A percentile compares a stretch with the other conserved stretches of the same genome.
phyloP scores from a whole-genome alignment of 2,888 invertebrate genomes.

The Germaria angustata region DNA sequence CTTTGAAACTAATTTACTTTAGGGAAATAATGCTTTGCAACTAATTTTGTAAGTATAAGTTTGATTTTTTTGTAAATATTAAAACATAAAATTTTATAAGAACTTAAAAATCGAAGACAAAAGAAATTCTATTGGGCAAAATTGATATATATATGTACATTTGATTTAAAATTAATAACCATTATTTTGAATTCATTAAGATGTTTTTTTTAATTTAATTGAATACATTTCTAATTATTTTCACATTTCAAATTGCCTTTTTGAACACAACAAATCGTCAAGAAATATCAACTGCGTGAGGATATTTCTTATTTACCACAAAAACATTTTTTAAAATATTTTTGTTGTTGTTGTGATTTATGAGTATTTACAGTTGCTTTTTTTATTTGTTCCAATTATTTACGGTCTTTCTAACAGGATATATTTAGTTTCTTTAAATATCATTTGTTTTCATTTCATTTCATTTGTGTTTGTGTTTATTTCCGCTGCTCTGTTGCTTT shows the following conservation, averaged over 20 bases:
- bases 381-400: slow-evolving; percentile 6
- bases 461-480: background rate
- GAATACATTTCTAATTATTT: background rate
- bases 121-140: background rate
- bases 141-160: background rate
- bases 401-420: background rate
- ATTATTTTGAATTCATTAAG: too few species aligned
- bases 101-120: too few species aligned
- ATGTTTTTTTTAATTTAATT: background rate
- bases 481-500: background rate
- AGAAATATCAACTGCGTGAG: background rate
- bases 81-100: too few species aligned
- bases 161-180: too few species aligned
- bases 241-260: background rate
- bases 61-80: too few species aligned
- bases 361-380: background rate
- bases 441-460: background rate
- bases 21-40: too few species aligned
- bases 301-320: background rate
- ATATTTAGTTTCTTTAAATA: background rate
- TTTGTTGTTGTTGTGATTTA: background rate
- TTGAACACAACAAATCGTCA: background rate
- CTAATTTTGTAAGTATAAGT: too few species aligned
- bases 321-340: background rate
- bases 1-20: too few species aligned